Percentiles rank a stretch among this genome's conserved stretches.
Evolutionary conservation across 1,140 invertebrate species (phyloP).

Genomic region (Cyrtorhinus lividipennis): DNA sequence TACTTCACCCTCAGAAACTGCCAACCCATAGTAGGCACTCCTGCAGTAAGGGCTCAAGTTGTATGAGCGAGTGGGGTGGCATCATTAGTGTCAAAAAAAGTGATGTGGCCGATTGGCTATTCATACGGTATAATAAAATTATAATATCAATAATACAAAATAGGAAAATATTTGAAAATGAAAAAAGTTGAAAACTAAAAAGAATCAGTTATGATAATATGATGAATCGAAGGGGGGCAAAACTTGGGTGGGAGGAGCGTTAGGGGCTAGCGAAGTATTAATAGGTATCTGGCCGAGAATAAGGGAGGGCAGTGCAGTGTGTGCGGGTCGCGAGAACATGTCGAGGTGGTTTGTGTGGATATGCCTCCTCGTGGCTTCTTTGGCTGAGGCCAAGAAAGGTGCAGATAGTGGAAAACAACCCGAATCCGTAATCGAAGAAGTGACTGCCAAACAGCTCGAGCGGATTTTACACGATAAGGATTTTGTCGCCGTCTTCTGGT

Average conservation of each 20-base stretch:
- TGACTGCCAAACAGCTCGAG: slow-evolving; percentile 79
- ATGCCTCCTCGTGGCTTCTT: slow-evolving; percentile 23
- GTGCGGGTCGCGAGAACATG: slow-evolving; percentile 12
- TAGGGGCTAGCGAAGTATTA: not conserved
- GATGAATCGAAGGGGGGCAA: not conserved
- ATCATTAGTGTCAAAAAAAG: too few relatives aligned
- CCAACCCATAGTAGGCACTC: too few relatives aligned
- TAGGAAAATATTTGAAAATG: too few relatives aligned
- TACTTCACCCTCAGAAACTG: too few relatives aligned
- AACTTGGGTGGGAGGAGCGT: too few relatives aligned
- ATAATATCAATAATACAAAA: too few relatives aligned
- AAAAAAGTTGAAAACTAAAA: too few relatives aligned
- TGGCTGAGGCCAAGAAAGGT: slow-evolving; percentile 30
- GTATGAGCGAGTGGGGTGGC: too few relatives aligned
- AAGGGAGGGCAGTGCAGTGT: slow-evolving; percentile 17
- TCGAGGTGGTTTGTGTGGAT: slow-evolving; percentile 16
- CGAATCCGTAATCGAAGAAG: slow-evolving; percentile 77
- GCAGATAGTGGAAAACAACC: slow-evolving; percentile 31
- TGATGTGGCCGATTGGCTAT: too few relatives aligned
- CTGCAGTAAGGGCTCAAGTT: too few relatives aligned
- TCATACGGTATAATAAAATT: too few relatives aligned
- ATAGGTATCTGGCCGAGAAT: slow-evolving; percentile 6
- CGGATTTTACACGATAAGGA: slow-evolving; percentile 75
- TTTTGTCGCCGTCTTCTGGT: slow-evolving; percentile 89
- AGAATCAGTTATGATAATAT: too few relatives aligned